Evolutionary conservation across 2,797 vertebrate genomes (phyloP), one percentile per base, ranked within the genome.

Genomic region (Buphagus erythrorhynchus): DNA sequence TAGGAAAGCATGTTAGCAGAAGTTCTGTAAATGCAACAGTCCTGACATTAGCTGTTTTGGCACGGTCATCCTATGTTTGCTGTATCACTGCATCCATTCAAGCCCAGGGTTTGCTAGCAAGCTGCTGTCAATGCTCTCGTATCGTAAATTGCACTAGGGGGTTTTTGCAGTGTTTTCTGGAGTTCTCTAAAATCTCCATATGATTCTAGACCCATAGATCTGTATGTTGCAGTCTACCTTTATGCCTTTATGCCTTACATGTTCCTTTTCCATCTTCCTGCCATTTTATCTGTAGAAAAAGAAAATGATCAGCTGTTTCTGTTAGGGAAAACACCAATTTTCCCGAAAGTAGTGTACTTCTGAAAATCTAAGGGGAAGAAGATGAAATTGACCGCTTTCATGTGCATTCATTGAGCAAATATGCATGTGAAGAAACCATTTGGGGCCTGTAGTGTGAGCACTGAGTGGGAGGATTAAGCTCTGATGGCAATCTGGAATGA

Each of bases 391-490:
- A 36, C 42, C 16, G 2, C 26, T 88, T 84, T n/a, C 20, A 16
- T 11, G 14, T 54, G 31, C 36, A 46, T 88, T 86, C 55, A n/a
- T 26, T 88, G 38, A 88, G 18, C 46, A 82, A 75, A 66, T 55
- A 90, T 29, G 55, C 46, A 10, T 42, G 46, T 55, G 74, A 81
- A 86, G 31, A 54, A 88, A 75, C 8, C 8, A 46, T 62, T 77
- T 84, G 46, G 19, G 74, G 54, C 54, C n/a, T 80, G 40, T 67
- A 22, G 52, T 80, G 29, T 93, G 79, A 80, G 16, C 54, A 38
- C 20, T 62, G 66, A 87, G 77, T 91, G 91, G 86, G 67, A 86
- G 71, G 80, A 87, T 82, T 86, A 88, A 76, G 6, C 26, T 92
- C 46, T 91, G 16, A 68, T 76, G 58, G 40, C 43, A 90, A 72